Evolutionary conservation across 2,797 vertebrate genomes (phyloP), one percentile per base, ranked within the genome.

Genomic region (Dromococcyx pavoninus): DNA sequence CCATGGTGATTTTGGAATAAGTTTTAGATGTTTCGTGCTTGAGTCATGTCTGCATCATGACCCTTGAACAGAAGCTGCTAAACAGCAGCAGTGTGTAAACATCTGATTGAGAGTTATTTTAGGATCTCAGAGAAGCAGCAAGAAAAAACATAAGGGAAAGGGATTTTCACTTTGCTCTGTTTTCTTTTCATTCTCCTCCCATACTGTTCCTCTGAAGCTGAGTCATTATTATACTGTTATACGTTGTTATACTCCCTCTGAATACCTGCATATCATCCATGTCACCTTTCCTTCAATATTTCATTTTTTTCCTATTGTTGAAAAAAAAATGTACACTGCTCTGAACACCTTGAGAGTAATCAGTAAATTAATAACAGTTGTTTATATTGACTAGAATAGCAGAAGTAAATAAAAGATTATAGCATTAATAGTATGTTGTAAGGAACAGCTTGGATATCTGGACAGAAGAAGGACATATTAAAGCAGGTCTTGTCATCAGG

Each of bases 91-190:
- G 4, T 13, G 17, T 50, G 23, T 7, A 72, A 48, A 57, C n/a
- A 71, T 37, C 3, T 35, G 9, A 33, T 33, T 17, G 24, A 64
- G 18, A 50, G 2, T 14, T 3, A 10, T 58, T 71, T 41, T 14
- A 44, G 22, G 30, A 41, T 21, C 16, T 25, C 6, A 4, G 3
- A 3, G 3, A 78, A 50, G 4, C 35, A 58, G 23, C 6, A 4
- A 64, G 32, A 57, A 77, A 87, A 81, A 44, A 1, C n/a, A 11
- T 11, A 48, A 73, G 3, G 13, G 7, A 70, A 14, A 33, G 6
- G 0, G 0, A 0, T 0, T 24, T 43, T 74, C 32, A 2, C 2
- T n/a, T 50, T 32, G 19, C 8, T 33, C 39, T 28, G 2, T 6
- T 54, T 66, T 21, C 10, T 3, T 27, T 53, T 21, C 4, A 9